Base-by-base conservation (phyloP, 2,113 vertebrate genomes). In the Cathartes aura region DNA sequence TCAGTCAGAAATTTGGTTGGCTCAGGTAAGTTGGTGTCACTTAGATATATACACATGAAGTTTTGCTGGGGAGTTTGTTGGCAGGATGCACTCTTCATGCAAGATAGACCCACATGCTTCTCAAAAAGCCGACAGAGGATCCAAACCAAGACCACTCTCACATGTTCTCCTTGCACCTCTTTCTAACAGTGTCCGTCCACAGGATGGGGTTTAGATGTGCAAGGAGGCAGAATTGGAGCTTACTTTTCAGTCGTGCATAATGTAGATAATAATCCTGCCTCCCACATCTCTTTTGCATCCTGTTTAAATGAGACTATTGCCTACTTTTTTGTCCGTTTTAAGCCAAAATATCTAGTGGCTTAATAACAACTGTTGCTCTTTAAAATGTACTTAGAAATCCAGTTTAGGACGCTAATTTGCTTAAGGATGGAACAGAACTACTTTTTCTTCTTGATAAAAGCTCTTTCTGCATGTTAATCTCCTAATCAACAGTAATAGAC, bases 291-390 rank as follows among this genome's bases (percentile, higher is more conserved):
- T 80, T 76, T 29, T 85, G 52, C 27, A 48, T 79, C 47, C 56
- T 70, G 15, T 85, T 75, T 82, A 84, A 87, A 76, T 80, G 67
- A 92, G 45, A 47, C 56, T 48, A 15, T 73, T 91, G 45, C 76
- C 53, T 80, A 48, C 13, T 26, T 75, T 85, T 88, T 82, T 62
- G n/a, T 85, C 62, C 34, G 11, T 85, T 95, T 91, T 45, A 72
- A 94, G 34, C 30, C 40, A 42, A 71, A 85, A 68, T 79, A 75
- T 53, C 48, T 60, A 48, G 66, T 82, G 47, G 16, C 27, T 88
- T 93, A 95, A 75, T 90, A 93, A 70, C 20, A 82, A 19, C 64
- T 75, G 34, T 82, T 85, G 53, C 79, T 91, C 48, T 89, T 97
- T 82, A 92, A 92, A 89, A 73, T 48, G 22, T 73, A 73, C 34